Base-by-base conservation (phyloP, 2,797 vertebrate genomes). In the Percopsis omiscomaycus region DNA sequence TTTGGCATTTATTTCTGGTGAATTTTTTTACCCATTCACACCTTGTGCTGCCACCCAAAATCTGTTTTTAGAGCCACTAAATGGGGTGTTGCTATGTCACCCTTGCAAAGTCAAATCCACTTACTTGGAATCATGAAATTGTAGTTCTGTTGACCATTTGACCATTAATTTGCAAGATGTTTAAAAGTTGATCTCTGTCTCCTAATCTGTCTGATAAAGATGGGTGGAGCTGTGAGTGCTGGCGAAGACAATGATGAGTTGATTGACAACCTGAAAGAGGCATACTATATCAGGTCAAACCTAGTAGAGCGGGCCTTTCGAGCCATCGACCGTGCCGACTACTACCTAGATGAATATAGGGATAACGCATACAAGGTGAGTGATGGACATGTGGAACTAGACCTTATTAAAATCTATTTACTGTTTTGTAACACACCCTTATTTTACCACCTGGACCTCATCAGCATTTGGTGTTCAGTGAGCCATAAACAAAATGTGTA, bases 231-330 rank as follows among this genome's bases (percentile, higher is more conserved):
- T 0, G 96, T 98, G 80, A 99, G 97, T 4, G 97, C 97, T 0
- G 97, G 96, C 1, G 97, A 98, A 81, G 97, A 98, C 89, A 99
- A 98, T 0, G 96, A 98, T 0, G 96, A 99, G 58, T 86, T 99
- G 75, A 97, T 98, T 4, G 97, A 98, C 84, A 98, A 98, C 78
- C 78, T 99, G 85, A 98, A 98, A 81, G 96, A 98, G 82, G 96
- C 97, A 0, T 96, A 96, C 61, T 98, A 98, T 86, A 98, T 99
- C 80, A 94, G 96, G 64, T 94, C 96, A 0, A 94, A 96, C 50
- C 88, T 95, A 83, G 97, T 99, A 49, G 96, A 98, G 59, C 94
- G 93, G 65, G 96, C 97, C 0, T 99, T 98, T 71, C 85, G 96
- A 51, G 97, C 97, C 28, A 93, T 98, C 0, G 96, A 98, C 79